phyloP scores from a whole-genome alignment of 2,797 vertebrate genomes.

The Ptychadena robeensis region DNA sequence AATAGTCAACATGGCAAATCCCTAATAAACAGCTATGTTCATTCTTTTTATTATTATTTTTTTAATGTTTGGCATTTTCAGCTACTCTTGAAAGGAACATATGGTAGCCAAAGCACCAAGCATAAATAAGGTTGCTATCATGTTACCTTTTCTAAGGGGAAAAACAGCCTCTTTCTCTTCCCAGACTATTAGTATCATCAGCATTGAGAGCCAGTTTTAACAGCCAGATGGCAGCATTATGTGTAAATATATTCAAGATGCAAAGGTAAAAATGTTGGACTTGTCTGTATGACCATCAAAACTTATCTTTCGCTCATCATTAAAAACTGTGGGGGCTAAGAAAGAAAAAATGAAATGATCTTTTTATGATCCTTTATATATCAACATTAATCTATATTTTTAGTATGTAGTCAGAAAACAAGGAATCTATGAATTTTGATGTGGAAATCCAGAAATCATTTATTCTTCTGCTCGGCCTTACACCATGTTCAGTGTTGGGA shows the following conservation, averaged over 20 bases:
- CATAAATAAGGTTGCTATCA: no score
- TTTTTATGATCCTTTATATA: not conserved
- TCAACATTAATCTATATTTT: not conserved
- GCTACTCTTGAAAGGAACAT: not conserved
- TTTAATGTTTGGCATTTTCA: not conserved
- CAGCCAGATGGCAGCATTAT: not conserved
- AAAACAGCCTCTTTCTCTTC: no score
- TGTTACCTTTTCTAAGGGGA: no score
- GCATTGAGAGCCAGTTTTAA: not conserved
- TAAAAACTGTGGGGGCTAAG: not conserved
- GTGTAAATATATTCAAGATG: not conserved
- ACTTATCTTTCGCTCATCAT: not conserved
- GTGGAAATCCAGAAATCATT: not conserved
- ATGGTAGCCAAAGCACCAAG: not conserved
- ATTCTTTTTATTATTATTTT: not conserved
- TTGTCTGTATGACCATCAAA: not conserved
- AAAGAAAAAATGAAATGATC: not conserved
- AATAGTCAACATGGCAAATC: no score
- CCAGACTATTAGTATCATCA: not conserved
- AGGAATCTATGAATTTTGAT: not conserved
- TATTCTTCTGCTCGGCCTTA: conserved; percentile 18
- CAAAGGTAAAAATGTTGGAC: not conserved
- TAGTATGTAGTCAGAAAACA: not conserved
- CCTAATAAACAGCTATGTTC: no score
- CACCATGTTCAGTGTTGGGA: conserved; percentile 34